A percentile compares a stretch with the other conserved stretches of the same genome.
Conservation (phyloP, 2,113 vertebrate genomes). For the Ceratotherium simum region DNA sequence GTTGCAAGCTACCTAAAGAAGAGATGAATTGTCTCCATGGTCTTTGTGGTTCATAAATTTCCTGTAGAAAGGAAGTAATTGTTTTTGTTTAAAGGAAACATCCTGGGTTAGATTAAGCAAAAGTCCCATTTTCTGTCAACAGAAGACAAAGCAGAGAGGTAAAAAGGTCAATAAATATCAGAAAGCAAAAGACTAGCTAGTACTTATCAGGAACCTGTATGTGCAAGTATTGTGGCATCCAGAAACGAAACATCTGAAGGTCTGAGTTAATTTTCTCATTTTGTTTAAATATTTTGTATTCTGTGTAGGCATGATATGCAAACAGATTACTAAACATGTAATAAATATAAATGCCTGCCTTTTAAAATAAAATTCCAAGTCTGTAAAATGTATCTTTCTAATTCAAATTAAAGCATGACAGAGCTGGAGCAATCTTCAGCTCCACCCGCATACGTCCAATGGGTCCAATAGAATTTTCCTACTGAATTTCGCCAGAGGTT, state of each 20-base stretch:
- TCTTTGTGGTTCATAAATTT: constrained; percentile 76
- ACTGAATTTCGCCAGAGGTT: not conserved
- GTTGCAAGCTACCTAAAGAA: constrained; percentile 46
- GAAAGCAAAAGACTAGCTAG: not conserved
- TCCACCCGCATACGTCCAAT: not conserved
- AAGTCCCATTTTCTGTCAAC: constrained; percentile 73
- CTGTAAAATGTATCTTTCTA: not conserved
- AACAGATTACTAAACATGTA: not conserved
- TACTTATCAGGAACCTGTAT: not conserved
- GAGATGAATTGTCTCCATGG: constrained; percentile 53
- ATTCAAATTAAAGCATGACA: not conserved
- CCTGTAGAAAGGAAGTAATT: constrained; percentile 77
- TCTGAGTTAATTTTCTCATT: not conserved
- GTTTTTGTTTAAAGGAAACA: constrained; percentile 81
- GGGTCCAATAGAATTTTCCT: not conserved
- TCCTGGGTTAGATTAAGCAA: constrained; percentile 75
- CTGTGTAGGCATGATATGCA: not conserved
- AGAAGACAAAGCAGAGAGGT: constrained; percentile 71
- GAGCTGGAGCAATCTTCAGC: not conserved
- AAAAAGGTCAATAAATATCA: constrained; percentile 69
- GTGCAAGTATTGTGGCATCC: not conserved
- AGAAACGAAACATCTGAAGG: not conserved
- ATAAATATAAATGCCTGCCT: not conserved
- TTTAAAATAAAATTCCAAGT: constrained; percentile 6
- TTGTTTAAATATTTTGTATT: not conserved